phyloP scores from a whole-genome alignment of 2,888 invertebrate genomes.

The Xestia xanthographa region DNA sequence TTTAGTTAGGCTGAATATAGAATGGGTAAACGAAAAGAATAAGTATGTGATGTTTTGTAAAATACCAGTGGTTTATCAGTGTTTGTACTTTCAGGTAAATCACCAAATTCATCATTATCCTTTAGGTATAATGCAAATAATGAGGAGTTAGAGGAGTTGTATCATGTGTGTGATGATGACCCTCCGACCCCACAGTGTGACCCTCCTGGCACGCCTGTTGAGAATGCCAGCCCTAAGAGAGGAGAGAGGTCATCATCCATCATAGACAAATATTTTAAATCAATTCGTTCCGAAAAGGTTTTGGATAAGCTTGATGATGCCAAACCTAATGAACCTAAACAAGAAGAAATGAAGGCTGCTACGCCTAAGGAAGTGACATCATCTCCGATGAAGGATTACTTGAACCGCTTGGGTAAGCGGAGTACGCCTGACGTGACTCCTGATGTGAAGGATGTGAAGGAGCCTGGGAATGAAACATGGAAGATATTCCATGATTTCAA shows the following conservation, averaged over 20 bases:
- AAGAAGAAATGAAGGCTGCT: constrained; percentile 74
- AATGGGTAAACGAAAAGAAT: constrained; percentile 53
- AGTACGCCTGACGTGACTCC: constrained; percentile 91
- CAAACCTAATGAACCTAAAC: constrained; percentile 77
- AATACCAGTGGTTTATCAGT: constrained; percentile 23
- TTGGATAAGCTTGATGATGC: constrained; percentile 80
- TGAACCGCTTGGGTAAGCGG: constrained; percentile 91
- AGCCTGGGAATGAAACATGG: constrained; percentile 92
- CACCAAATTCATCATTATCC: constrained; percentile 88
- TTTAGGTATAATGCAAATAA: constrained; percentile 95
- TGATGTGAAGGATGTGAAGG: constrained; percentile 84
- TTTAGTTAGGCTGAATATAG: constrained; percentile 11
- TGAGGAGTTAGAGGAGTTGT: constrained; percentile 93
- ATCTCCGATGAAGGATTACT: constrained; percentile 90
- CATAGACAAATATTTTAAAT: constrained; percentile 89
- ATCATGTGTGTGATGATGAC: constrained; percentile 91
- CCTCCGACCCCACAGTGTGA: constrained; percentile 87
- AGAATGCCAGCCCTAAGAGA: constrained; percentile 86
- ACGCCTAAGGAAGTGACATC: constrained; percentile 83
- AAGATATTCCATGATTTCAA: constrained; percentile 93
- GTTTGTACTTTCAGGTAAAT: constrained; percentile 80
- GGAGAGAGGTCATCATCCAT: constrained; percentile 86
- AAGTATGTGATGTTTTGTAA: constrained; percentile 6
- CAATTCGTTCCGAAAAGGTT: constrained; percentile 82
- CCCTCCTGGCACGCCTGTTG: constrained; percentile 77